Conservation (phyloP, 2,888 invertebrate genomes). For the Limnephilus auricula region DNA sequence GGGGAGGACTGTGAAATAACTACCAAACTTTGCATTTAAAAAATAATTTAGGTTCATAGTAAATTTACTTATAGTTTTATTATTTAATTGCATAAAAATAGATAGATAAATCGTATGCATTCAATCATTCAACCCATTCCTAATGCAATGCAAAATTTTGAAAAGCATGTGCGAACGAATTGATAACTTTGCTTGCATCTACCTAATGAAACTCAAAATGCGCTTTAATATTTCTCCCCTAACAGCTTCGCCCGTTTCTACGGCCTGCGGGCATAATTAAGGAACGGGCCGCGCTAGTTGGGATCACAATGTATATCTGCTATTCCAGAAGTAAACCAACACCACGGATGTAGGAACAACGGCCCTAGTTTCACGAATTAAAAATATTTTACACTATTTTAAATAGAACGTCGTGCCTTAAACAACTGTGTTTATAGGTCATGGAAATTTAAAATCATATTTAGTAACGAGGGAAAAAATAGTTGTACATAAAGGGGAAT, state of each 20-base stretch:
- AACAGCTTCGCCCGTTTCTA: background rate
- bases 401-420: background rate
- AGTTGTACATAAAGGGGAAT: too few species aligned
- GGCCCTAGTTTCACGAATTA: background rate
- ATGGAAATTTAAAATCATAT: too few species aligned
- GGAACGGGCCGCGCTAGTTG: slow-evolving; percentile 39
- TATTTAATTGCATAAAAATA: too few species aligned
- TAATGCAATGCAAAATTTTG: background rate
- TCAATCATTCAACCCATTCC: background rate
- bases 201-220: slow-evolving; percentile 11
- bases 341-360: slow-evolving; percentile 7
- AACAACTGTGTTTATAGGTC: background rate
- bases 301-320: slow-evolving; percentile 28
- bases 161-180: background rate
- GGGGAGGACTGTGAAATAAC: too few species aligned
- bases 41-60: too few species aligned
- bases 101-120: too few species aligned
- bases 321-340: too few species aligned
- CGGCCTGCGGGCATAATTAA: slow-evolving; percentile 60
- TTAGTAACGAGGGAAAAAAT: too few species aligned
- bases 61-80: too few species aligned
- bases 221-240: slow-evolving; percentile 9
- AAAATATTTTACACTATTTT: background rate
- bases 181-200: background rate
- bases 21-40: too few species aligned